Evolutionary conservation across 2,888 invertebrate species (phyloP), one percentile per base, ranked within the genome.

Genomic region (Cantharis lateralis): DNA sequence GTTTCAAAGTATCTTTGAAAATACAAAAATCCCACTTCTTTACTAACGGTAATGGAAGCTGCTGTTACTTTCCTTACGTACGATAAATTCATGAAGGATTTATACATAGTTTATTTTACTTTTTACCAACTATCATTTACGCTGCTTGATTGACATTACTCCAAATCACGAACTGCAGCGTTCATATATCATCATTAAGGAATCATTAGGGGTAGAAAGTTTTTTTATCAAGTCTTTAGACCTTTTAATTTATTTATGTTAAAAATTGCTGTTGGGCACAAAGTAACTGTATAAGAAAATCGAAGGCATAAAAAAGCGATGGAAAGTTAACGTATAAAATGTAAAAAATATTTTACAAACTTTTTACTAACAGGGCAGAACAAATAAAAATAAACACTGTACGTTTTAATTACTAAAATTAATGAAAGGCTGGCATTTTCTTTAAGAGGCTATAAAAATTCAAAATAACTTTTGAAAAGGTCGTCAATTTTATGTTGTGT

Each of bases 21-120:
- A 62, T 63, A 7, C 48, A 62, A 76, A 72, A 72, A 76, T 75
- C 68, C 68, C 61, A 32, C 24, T 70, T 75, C 62, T 64, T 68
- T 62, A 75, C 68, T 70, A 73, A 70, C 63, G 24, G 70, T 70
- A 73, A 76, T 76, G 70, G 76, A 76, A 76, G 73, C 72, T 76
- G 68, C 68, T 76, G 76, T 76, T 72, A 76, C 69, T 72, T 63
- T 70, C 24, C 28, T 68, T 71, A 72, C 62, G 69, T 76, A 68
- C 69, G 18, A 76, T 76, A 76, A 72, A 73, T 73, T 73, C 76
- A 32, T 63, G 62, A 62, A 24, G 68, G 32, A 68, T 64, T 28
- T 69, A 70, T 70, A 48, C 61, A 20, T n/a, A 62, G 68, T 68
- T 32, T 72, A 15, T 68, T 18, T 32, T 69, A 69, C 69, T 69